A percentile compares a stretch with the other conserved stretches of the same genome.
Conservation (phyloP, 2,888 invertebrate species). For the Nomada fucata region DNA sequence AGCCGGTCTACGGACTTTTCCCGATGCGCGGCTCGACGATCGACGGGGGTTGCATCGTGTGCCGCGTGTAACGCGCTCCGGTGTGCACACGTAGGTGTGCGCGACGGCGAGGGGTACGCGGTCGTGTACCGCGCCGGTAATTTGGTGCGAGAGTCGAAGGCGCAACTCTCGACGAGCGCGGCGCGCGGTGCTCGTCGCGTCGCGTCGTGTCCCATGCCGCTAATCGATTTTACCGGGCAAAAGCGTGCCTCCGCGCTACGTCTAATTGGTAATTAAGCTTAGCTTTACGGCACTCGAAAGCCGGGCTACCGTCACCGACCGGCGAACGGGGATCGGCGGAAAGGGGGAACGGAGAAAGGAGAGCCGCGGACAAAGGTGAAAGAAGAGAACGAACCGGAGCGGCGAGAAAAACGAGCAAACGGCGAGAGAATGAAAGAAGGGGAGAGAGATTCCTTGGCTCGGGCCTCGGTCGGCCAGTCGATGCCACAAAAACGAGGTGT, state of each 20-base stretch:
- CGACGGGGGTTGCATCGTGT: conserved; percentile 27
- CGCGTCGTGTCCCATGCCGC: conserved; percentile 78
- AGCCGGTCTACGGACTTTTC: conserved; percentile 46
- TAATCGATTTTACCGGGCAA: conserved; percentile 81
- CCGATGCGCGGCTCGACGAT: conserved; percentile 35
- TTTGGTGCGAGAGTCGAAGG: conserved; percentile 39
- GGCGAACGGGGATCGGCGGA: conserved; percentile 10
- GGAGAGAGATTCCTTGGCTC: conserved; percentile 40
- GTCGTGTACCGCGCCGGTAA: conserved; percentile 29
- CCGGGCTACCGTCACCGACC: conserved; percentile 43
- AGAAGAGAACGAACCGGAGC: conserved; percentile 23
- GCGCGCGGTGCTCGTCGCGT: conserved; percentile 27
- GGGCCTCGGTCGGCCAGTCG: conserved; percentile 10
- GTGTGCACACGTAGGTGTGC: background rate
- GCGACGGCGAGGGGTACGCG: background rate
- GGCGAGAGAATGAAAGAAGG: conserved; percentile 55
- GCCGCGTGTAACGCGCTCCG: conserved; percentile 19
- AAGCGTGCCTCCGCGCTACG: conserved; percentile 82
- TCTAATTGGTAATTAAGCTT: conserved; percentile 83
- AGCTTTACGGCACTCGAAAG: conserved; percentile 77
- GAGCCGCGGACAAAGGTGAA: conserved; percentile 33
- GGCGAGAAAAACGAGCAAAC: conserved; percentile 44
- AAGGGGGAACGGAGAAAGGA: background rate
- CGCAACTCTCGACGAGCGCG: conserved; percentile 36
- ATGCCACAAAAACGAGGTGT: conserved; percentile 54